Evolutionary conservation across 2,888 invertebrate genomes (phyloP).

Genomic region (Platycnemis pennipes): DNA sequence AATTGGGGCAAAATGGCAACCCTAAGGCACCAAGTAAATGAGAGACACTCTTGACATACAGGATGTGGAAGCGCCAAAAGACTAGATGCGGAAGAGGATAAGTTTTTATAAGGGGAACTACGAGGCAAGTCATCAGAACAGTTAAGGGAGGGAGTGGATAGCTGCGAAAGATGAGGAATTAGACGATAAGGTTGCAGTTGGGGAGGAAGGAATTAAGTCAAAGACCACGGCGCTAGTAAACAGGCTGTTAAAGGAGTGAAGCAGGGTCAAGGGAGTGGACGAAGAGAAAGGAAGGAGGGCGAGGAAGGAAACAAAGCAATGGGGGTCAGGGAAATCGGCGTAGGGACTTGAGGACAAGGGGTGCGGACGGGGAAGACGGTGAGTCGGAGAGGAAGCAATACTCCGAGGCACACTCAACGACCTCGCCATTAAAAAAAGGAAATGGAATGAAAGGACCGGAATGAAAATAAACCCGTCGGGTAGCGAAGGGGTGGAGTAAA

Average conservation of each 20-base stretch:
- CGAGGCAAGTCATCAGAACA: not conserved
- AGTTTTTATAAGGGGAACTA: not conserved
- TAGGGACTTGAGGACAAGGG: not conserved
- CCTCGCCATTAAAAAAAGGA: constrained; percentile 60
- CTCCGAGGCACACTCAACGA: constrained; percentile 52
- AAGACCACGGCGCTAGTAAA: constrained; percentile 56
- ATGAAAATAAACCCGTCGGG: constrained; percentile 53
- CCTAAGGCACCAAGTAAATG: no score
- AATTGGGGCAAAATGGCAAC: no score
- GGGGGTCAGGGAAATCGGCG: not conserved
- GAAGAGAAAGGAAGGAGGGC: not conserved
- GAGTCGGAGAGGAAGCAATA: constrained; percentile 25
- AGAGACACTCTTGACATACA: no score
- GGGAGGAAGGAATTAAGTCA: constrained; percentile 32
- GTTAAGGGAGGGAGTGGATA: not conserved
- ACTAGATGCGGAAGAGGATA: not conserved
- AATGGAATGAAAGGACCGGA: constrained; percentile 52
- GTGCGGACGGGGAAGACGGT: not conserved
- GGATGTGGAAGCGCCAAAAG: not conserved
- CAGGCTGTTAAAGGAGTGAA: constrained; percentile 31
- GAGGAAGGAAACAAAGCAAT: not conserved
- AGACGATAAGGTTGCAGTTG: not conserved
- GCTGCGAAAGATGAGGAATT: constrained; percentile 3
- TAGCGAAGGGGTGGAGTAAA: not conserved
- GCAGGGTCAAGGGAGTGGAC: not conserved